Percentiles rank a stretch among this genome's conserved stretches.
Conservation (phyloP, 2,888 invertebrate genomes). For the Sesia apiformis region DNA sequence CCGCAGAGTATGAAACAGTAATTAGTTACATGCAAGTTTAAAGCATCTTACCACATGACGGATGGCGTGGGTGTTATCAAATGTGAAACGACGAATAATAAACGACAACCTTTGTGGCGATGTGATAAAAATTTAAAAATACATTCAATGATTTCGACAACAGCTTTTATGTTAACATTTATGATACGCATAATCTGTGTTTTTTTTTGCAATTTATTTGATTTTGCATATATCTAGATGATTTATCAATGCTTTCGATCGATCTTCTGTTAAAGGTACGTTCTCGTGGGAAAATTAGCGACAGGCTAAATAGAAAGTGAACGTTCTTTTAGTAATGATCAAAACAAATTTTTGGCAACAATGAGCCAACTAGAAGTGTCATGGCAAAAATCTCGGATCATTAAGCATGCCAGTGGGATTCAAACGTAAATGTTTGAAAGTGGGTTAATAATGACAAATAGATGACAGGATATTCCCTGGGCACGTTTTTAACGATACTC, state of each 20-base stretch:
- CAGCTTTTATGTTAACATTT: background rate
- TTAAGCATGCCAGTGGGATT: constrained; percentile 31
- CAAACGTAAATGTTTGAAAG: constrained; percentile 29
- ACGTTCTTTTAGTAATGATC: constrained; percentile 27
- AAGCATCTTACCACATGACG: background rate
- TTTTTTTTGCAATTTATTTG: too few relatives aligned
- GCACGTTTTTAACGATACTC: background rate
- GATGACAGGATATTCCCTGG: constrained; percentile 21
- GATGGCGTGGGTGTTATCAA: background rate
- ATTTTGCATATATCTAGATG: too few relatives aligned
- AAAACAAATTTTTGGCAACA: constrained; percentile 35
- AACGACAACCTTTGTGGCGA: background rate
- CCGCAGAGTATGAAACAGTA: background rate
- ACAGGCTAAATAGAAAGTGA: constrained; percentile 21
- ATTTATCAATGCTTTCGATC: too few relatives aligned
- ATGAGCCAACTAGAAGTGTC: constrained; percentile 33
- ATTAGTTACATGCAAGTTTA: background rate
- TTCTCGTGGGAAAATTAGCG: constrained; percentile 17
- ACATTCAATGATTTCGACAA: background rate
- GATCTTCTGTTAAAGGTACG: too few relatives aligned
- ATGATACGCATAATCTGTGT: too few relatives aligned
- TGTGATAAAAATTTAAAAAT: background rate
- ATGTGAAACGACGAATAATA: background rate
- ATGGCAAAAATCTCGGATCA: constrained; percentile 31
- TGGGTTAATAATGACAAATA: constrained; percentile 47